Base-by-base conservation (phyloP, 2,797 vertebrate species). In the Orestias chungarensis region DNA sequence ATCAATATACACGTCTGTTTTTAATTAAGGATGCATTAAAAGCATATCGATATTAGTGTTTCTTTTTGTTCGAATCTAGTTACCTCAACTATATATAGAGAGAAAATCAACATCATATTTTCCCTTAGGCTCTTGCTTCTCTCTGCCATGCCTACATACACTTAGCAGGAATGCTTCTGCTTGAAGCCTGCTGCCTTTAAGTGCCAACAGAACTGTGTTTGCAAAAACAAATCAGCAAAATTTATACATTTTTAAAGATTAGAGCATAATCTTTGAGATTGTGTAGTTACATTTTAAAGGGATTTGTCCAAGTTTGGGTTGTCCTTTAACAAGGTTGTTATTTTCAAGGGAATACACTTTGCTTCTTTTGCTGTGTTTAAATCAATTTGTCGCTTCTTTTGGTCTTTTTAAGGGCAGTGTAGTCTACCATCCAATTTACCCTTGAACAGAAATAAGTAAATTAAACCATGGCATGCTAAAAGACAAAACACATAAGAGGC, bases 311-410 rank as follows among this genome's bases (percentile, higher is more conserved):
- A 40, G 38, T 42, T 64, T 64, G 59, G 38, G 59, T 40, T 64
- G 35, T 42, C 35, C 35, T 64, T 64, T n/a, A 64, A 25, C n/a
- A 64, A 64, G 59, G 59, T 42, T 62, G 20, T 38, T 61, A 31
- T 38, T 64, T 64, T n/a, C 42, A 38, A 38, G 14, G 40, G 38
- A 42, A 64, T 15, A 64, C n/a, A 7, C 59, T 23, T 59, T 64
- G 23, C 38, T 64, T 25, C 59, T 25, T 25, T 64, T 42, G 42
- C 59, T 64, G 59, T 38, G 57, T 40, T 11, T 38, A 64, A 64
- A 64, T 42, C 35, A 40, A 40, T 25, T 64, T 42, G 23, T 25
- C 11, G 12, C 35, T 64, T 64, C 59, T 12, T 40, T 64, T 64
- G 38, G 59, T 64, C 38, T 42, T 42, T 62, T 59, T 59, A 40